A percentile compares a stretch with the other conserved stretches of the same genome.
Evolutionary conservation across 2,888 invertebrate genomes (phyloP).

Genomic region (Acronicta alni): DNA sequence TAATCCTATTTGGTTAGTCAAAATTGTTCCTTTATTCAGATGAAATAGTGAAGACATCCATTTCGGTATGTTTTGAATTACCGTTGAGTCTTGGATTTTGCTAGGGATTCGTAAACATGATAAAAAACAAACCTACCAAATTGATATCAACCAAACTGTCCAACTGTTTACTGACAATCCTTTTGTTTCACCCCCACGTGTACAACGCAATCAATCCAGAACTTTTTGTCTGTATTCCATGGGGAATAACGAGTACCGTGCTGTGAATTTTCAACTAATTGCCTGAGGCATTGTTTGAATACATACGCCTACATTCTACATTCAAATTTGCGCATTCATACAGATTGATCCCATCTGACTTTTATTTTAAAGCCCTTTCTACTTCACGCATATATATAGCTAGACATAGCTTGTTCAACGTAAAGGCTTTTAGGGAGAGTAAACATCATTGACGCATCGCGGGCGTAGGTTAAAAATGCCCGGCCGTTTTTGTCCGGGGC

Average conservation of each 20-base stretch:
- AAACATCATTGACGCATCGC: slow-evolving; percentile 84
- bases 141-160: slow-evolving; percentile 8
- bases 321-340: slow-evolving; percentile 52
- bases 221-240: slow-evolving; percentile 40
- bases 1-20: too few species aligned
- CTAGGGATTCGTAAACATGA: not conserved
- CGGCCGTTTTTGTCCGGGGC: slow-evolving; percentile 71
- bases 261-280: slow-evolving; percentile 52
- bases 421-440: slow-evolving; percentile 82
- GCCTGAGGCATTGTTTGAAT: slow-evolving; percentile 46
- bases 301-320: slow-evolving; percentile 27
- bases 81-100: too few species aligned
- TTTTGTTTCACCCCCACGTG: slow-evolving; percentile 20
- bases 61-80: too few species aligned
- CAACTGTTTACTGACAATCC: slow-evolving; percentile 10
- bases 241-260: slow-evolving; percentile 30
- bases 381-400: slow-evolving; percentile 52
- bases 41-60: too few species aligned
- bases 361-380: slow-evolving; percentile 66
- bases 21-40: too few species aligned
- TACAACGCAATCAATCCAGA: slow-evolving; percentile 30
- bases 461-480: slow-evolving; percentile 74
- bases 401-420: slow-evolving; percentile 60
- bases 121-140: slow-evolving; percentile 1
- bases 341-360: slow-evolving; percentile 65